phyloP scores from a whole-genome alignment of 1,140 invertebrate genomes.

The Drosophila triauraria region DNA sequence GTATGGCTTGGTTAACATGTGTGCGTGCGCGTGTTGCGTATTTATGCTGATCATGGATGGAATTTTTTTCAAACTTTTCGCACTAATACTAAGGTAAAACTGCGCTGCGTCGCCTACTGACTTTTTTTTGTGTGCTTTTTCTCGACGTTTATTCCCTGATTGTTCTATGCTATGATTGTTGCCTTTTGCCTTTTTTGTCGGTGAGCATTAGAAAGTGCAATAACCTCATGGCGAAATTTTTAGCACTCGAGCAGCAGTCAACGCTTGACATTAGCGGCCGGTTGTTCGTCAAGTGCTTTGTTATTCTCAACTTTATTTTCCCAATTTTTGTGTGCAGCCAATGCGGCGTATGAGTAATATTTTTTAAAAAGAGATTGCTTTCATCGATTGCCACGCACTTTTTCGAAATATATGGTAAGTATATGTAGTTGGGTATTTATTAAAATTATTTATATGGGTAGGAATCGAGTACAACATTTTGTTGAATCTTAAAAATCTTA shows the following conservation, averaged over 20 bases:
- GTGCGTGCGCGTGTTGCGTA: constrained; percentile 65
- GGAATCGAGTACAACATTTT: neutral
- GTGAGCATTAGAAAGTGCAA: constrained; percentile 73
- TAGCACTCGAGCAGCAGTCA: constrained; percentile 32
- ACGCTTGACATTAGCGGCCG: constrained; percentile 47
- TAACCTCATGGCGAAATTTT: constrained; percentile 70
- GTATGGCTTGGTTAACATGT: constrained; percentile 6
- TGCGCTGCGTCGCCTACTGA: constrained; percentile 62
- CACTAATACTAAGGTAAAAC: constrained; percentile 50
- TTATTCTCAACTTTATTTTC: constrained; percentile 13
- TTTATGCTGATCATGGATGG: constrained; percentile 78
- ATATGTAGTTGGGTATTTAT: neutral
- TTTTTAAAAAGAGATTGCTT: constrained; percentile 3
- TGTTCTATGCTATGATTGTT: constrained; percentile 38
- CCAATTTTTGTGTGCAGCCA: constrained; percentile 46
- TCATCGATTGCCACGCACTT: constrained; percentile 29
- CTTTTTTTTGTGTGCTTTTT: constrained; percentile 37
- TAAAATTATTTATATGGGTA: neutral
- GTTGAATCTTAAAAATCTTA: neutral
- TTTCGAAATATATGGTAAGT: constrained; percentile 5
- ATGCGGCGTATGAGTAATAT: constrained; percentile 61
- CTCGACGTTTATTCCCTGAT: constrained; percentile 34
- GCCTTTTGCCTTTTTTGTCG: constrained; percentile 3
- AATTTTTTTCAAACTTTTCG: constrained; percentile 72
- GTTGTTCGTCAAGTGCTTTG: constrained; percentile 30